Conservation (phyloP, 1,140 invertebrate genomes). For the Dolichoris vasculosae region DNA sequence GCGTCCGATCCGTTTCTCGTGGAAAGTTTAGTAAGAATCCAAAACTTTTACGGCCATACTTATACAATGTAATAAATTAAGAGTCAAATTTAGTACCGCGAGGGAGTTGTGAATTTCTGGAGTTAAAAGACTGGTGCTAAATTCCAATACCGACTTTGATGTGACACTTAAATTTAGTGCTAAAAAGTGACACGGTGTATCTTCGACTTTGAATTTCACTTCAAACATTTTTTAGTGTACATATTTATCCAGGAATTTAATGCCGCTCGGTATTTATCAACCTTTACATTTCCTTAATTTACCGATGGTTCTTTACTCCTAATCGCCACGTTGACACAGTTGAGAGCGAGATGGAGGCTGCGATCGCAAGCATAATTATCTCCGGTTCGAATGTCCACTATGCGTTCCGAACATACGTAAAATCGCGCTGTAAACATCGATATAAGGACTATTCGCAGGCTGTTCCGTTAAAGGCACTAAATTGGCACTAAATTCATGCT, state of each 20-base stretch:
- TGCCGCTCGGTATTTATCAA: not conserved
- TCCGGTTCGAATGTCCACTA: not conserved
- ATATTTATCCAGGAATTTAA: not conserved
- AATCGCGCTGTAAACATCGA: too few relatives aligned
- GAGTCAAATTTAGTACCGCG: not conserved
- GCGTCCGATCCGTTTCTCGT: too few relatives aligned
- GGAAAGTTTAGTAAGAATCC: not conserved
- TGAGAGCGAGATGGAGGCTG: not conserved
- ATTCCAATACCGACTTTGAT: constrained; percentile 15
- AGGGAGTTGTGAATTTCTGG: constrained; percentile 11
- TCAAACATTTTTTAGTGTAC: not conserved
- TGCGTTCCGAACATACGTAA: not conserved
- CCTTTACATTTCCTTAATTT: not conserved
- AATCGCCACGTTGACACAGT: not conserved
- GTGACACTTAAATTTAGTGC: constrained; percentile 16
- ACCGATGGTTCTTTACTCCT: not conserved
- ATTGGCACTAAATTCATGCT: not conserved
- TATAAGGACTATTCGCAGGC: too few relatives aligned
- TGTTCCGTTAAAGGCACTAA: not conserved
- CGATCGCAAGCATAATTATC: not conserved
- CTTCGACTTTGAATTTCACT: not conserved
- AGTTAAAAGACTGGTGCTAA: constrained; percentile 18
- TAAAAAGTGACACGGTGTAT: constrained; percentile 15
- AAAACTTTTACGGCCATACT: not conserved
- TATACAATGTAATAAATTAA: constrained; percentile 21